phyloP scores from a whole-genome alignment of 2,113 vertebrate species.

The Aegithalos caudatus region DNA sequence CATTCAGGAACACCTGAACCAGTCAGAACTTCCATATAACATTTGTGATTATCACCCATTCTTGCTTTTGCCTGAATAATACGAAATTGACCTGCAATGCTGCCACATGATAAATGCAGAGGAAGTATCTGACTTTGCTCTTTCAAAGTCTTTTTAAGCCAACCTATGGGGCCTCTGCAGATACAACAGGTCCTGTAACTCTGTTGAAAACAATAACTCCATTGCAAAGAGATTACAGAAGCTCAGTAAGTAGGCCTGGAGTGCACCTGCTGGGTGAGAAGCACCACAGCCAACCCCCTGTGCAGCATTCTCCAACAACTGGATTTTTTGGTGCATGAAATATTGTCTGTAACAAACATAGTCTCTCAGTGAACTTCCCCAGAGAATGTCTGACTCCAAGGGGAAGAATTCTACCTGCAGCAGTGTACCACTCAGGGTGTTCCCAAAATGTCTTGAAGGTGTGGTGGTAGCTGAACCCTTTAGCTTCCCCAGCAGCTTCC shows the following conservation, averaged over 20 bases:
- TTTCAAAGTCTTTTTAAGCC: neutral
- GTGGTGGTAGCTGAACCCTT: neutral
- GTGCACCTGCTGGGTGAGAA: neutral
- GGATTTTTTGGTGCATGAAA: neutral
- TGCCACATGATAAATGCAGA: neutral
- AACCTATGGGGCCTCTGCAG: neutral
- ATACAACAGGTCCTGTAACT: neutral
- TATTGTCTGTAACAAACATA: neutral
- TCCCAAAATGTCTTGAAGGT: fast-evolving
- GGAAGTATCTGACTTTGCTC: neutral
- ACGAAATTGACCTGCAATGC: neutral
- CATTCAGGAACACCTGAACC: neutral
- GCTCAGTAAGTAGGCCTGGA: neutral
- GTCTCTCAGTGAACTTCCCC: neutral
- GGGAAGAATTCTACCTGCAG: neutral
- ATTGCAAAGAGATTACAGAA: neutral
- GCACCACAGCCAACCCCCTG: neutral
- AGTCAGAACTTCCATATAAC: neutral
- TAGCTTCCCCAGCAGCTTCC: neutral
- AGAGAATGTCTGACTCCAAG: neutral
- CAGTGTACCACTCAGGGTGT: neutral
- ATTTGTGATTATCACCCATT: neutral
- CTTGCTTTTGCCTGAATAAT: neutral
- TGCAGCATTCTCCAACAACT: neutral
- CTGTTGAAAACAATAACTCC: neutral